Percentiles rank a stretch among this genome's conserved stretches.
phyloP scores from a whole-genome alignment of 2,888 invertebrate species.

The Leptopilina syphax region DNA sequence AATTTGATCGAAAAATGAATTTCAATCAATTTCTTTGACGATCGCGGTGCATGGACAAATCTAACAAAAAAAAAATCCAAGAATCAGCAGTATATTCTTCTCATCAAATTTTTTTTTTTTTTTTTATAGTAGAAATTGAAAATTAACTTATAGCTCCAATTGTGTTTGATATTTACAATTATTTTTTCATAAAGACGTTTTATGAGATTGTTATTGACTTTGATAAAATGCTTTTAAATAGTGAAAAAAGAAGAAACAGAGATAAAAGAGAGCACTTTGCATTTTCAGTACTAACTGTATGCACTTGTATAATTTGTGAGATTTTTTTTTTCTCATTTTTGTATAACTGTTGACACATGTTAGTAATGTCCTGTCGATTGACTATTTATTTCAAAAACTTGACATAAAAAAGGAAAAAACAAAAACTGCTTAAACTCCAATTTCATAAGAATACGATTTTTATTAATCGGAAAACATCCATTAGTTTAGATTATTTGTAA shows the following conservation, averaged over 20 bases:
- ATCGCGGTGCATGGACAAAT: constrained; percentile 7
- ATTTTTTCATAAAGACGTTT: constrained; percentile 9
- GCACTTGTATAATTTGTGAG: constrained; percentile 41
- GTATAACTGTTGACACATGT: constrained; percentile 27
- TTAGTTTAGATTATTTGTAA: constrained; percentile 44
- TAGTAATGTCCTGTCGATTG: constrained; percentile 23
- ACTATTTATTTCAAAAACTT: constrained; percentile 17
- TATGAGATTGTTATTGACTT: constrained; percentile 41
- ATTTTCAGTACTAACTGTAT: constrained; percentile 62
- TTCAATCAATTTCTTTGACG: background rate
- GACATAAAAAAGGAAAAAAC: no score
- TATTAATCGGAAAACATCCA: constrained; percentile 12
- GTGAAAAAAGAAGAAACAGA: background rate
- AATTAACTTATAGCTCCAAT: background rate
- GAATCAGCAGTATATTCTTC: background rate
- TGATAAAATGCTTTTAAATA: constrained; percentile 5
- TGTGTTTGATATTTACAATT: constrained; percentile 16
- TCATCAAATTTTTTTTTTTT: background rate
- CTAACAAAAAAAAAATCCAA: background rate
- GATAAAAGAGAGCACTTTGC: constrained; percentile 62
- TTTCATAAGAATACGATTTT: constrained; percentile 49
- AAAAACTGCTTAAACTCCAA: constrained; percentile 35
- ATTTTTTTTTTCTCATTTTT: background rate
- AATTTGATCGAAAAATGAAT: constrained; percentile 45
- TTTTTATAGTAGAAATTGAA: constrained; percentile 53